These are phyloP conservation scores for Pipistrellus kuhlii DNA, from an alignment of 2,797 vertebrate species.

Conservation along the genomic window DNA sequence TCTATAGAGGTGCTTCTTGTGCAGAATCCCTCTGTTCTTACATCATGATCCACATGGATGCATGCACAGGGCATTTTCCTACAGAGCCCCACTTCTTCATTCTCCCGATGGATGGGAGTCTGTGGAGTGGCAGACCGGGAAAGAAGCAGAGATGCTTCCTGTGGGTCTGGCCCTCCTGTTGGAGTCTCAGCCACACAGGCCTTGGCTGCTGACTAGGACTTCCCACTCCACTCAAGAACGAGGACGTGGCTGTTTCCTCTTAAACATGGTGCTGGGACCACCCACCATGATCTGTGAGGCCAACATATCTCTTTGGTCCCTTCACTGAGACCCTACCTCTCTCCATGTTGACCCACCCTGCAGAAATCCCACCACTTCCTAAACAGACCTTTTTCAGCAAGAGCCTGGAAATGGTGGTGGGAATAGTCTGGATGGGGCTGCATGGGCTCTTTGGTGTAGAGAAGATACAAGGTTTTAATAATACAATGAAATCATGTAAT, in stretches of 20 bases:
- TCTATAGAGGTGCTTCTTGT: not conserved
- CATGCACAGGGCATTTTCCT: accelerated
- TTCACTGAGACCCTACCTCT: not conserved
- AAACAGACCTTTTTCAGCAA: not conserved
- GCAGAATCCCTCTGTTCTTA: not conserved
- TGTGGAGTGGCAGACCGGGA: accelerated
- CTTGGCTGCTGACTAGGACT: not conserved
- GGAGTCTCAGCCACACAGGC: accelerated
- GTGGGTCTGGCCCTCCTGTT: accelerated
- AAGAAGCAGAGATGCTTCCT: not conserved
- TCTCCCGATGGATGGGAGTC: not conserved
- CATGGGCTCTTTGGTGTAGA: not conserved
- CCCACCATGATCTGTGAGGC: not conserved
- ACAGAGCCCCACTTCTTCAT: accelerated
- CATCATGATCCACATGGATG: not conserved
- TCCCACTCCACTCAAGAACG: not conserved
- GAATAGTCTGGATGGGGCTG: not conserved
- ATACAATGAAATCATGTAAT: not conserved
- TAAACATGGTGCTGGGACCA: accelerated
- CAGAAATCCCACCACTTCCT: not conserved
- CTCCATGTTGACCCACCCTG: not conserved
- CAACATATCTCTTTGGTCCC: not conserved
- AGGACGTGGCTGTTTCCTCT: not conserved
- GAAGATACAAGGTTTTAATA: not conserved
- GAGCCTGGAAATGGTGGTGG: not conserved